A percentile compares a stretch with the other conserved stretches of the same genome.
Conservation (phyloP, 2,888 invertebrate species). For the Tipula vernalis region DNA sequence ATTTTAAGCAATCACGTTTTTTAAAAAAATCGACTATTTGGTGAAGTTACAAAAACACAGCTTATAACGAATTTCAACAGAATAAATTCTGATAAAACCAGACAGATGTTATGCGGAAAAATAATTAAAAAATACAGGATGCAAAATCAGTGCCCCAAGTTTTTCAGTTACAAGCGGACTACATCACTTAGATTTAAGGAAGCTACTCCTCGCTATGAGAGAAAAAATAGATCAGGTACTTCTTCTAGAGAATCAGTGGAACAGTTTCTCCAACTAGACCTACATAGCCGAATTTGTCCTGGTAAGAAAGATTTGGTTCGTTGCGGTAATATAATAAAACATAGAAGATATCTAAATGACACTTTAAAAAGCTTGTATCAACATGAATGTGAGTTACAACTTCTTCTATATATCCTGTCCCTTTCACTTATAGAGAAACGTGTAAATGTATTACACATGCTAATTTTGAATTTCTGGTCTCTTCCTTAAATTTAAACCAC, state of each 20-base stretch:
- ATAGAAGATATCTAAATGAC: background rate
- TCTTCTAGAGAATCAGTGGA: background rate
- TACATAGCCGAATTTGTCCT: background rate
- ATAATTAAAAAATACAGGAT: background rate
- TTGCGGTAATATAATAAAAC: background rate
- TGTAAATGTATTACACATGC: background rate
- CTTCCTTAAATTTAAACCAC: too few species aligned
- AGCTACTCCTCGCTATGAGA: background rate
- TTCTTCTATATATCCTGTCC: background rate
- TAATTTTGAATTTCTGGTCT: too few species aligned
- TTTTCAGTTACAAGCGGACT: background rate
- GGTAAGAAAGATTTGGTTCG: too few species aligned
- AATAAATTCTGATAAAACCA: background rate
- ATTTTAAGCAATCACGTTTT: background rate
- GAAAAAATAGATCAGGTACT: background rate
- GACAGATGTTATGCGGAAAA: background rate
- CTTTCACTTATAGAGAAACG: background rate
- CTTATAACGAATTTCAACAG: background rate
- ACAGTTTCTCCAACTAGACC: background rate
- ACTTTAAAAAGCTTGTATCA: background rate
- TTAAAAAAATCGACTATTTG: background rate
- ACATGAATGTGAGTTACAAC: background rate
- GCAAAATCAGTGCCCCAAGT: background rate
- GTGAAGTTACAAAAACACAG: too few species aligned
- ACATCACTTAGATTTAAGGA: background rate